A percentile compares a stretch with the other conserved stretches of the same genome.
Conservation (phyloP, 2,113 vertebrate genomes). For the Synchiropus splendidus region DNA sequence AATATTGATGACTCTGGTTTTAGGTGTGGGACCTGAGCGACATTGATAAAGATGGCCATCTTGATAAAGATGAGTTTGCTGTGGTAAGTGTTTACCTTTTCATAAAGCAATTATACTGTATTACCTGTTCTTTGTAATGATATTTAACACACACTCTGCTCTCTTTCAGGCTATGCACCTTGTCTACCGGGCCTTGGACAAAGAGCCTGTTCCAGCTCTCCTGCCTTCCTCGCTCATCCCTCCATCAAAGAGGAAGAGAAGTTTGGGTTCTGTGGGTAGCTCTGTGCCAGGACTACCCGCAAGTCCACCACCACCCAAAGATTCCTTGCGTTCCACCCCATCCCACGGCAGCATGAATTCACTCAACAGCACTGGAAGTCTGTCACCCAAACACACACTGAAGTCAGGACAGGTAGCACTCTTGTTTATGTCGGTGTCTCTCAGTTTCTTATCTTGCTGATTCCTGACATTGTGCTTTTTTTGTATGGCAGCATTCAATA, state of each 20-base stretch:
- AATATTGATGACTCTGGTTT: constrained; percentile 1
- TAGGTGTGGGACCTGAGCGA: constrained; percentile 99
- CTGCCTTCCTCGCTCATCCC: constrained; percentile 84
- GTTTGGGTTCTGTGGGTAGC: constrained; percentile 63
- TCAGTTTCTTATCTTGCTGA: neutral
- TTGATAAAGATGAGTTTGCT: constrained; percentile 95
- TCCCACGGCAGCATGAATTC: constrained; percentile 91
- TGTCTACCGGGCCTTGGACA: constrained; percentile 94
- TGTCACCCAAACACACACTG: constrained; percentile 86
- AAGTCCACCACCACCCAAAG: constrained; percentile 84
- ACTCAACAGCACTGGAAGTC: constrained; percentile 82
- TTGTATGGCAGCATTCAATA: constrained; percentile 62
- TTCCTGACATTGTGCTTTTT: neutral
- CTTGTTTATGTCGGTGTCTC: neutral
- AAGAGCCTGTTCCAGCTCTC: constrained; percentile 86
- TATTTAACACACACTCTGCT: constrained; percentile 5
- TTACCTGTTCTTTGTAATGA: neutral
- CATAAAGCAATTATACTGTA: neutral
- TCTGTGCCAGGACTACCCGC: constrained; percentile 79
- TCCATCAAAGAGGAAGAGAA: constrained; percentile 88
- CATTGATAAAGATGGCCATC: constrained; percentile 95
- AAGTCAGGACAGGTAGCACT: constrained; percentile 78
- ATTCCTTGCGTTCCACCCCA: constrained; percentile 88
- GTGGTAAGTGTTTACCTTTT: constrained; percentile 72
- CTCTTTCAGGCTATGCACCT: constrained; percentile 88